These are phyloP conservation scores for Dendrocopos noguchii DNA, from an alignment of 2,113 vertebrate species.

Conservation along the genomic window DNA sequence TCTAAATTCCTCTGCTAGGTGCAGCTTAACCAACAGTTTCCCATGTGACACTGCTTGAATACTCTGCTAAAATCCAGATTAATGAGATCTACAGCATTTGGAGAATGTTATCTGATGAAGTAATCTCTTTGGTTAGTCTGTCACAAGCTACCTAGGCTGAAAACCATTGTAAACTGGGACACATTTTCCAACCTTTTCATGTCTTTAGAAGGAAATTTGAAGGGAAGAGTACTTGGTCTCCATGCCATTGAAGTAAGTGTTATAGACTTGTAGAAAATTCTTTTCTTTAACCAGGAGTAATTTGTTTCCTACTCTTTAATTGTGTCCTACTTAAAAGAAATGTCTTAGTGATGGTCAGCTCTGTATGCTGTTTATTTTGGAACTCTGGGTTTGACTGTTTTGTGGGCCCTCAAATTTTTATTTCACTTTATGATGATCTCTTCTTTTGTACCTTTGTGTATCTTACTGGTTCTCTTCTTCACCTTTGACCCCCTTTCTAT, in stretches of 20 bases:
- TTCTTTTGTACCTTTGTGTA: neutral
- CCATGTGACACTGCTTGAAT: neutral
- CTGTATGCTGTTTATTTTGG: neutral
- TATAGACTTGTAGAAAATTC: neutral
- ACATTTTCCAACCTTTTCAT: neutral
- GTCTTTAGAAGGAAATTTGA: neutral
- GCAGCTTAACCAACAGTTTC: neutral
- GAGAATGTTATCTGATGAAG: constrained; percentile 16
- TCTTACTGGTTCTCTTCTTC: neutral
- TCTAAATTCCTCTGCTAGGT: neutral
- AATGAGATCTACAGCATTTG: constrained; percentile 24
- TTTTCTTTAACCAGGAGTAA: neutral
- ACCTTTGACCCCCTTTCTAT: neutral
- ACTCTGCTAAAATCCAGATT: constrained; percentile 33
- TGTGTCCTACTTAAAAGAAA: neutral
- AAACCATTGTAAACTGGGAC: neutral
- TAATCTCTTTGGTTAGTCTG: constrained; percentile 9
- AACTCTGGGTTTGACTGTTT: neutral
- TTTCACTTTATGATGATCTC: neutral
- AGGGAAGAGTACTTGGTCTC: neutral
- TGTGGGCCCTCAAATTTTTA: neutral
- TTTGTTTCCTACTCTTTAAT: constrained; percentile 21
- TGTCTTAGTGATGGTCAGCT: neutral
- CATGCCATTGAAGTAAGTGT: neutral
- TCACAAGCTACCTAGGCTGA: neutral